phyloP scores from a whole-genome alignment of 2,888 invertebrate species.

The Druceiella hillmani region DNA sequence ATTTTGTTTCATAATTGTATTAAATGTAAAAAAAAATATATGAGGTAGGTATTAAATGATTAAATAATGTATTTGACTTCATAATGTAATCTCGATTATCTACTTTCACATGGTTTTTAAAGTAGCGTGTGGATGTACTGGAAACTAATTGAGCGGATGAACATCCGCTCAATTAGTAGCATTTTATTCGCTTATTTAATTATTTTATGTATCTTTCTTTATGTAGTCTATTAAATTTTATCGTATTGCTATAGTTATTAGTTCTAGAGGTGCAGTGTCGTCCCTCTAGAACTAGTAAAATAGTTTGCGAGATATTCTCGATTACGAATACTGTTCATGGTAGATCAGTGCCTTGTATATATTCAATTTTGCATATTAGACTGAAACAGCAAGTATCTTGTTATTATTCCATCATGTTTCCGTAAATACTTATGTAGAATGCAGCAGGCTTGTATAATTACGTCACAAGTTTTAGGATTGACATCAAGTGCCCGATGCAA shows the following conservation, averaged over 20 bases:
- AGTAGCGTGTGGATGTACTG: no score
- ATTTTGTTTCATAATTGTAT: no score
- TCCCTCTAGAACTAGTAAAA: conserved; percentile 5
- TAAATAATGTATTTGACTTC: no score
- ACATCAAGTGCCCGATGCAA: conserved; percentile 13
- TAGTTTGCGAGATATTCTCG: conserved; percentile 6
- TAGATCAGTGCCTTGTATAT: conserved; percentile 4
- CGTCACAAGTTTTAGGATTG: conserved; percentile 6
- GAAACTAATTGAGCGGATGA: no score
- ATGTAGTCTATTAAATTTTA: conserved; percentile 7
- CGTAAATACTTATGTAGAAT: conserved; percentile 14
- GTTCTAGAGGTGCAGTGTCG: no score
- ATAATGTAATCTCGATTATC: no score
- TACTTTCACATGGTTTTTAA: no score
- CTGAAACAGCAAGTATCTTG: neutral
- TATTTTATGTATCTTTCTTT: no score
- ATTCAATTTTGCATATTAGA: neutral
- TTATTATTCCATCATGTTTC: conserved; percentile 9
- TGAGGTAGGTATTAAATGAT: no score
- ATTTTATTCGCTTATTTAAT: no score
- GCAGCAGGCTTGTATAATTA: conserved; percentile 14
- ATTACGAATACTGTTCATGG: conserved; percentile 8
- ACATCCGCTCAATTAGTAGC: no score
- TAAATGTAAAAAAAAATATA: no score
- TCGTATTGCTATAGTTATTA: conserved; percentile 4